Evolutionary conservation across 1,140 invertebrate species (phyloP), one percentile per base, ranked within the genome.

Genomic region (Drosophila bocki): DNA sequence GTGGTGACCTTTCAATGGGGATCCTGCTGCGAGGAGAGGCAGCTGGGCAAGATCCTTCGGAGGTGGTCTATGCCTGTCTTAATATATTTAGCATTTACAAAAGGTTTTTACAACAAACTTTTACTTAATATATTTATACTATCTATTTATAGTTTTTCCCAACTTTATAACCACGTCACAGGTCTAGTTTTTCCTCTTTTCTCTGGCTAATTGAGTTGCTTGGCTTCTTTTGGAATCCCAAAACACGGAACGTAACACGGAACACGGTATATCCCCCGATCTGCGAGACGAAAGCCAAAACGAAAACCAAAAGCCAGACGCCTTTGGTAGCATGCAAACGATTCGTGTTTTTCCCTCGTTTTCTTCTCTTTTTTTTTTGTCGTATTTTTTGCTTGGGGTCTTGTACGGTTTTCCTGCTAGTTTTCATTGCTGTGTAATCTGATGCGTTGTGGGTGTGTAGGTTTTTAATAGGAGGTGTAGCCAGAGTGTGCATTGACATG

Each of bases 181-280:
- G 26, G 33, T 57, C 79, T 80, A 65, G 57, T 68, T 65, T 67
- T 67, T 32, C 15, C 26, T 22, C 17, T 54, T 15, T 12, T 50
- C 48, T 22, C 19, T 37, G 75, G 80, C 85, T 88, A 84, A 88
- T 88, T 88, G 80, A 88, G 84, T 88, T 88, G 85, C 84, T 88
- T 88, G 84, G 84, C 84, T 88, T 90, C 85, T 71, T 51, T 51
- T 22, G 48, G 35, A 26, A 33, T 41, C 19, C 37, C 7, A 53
- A 71, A 51, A 51, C 48, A 51, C 32, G 50, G 50, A 33, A 51
- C 48, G 48, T 51, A 51, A 51, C 48, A 32, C 29, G 48, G 37
- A 13, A 61, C 57, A 37, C 50, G 74, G 63, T 61, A 47, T 42
- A 7, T 29, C 26, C 35, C 29, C 26, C 13, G 3, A 26, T 15